phyloP scores from a whole-genome alignment of 2,113 vertebrate species.

The Aplodontia rufa region DNA sequence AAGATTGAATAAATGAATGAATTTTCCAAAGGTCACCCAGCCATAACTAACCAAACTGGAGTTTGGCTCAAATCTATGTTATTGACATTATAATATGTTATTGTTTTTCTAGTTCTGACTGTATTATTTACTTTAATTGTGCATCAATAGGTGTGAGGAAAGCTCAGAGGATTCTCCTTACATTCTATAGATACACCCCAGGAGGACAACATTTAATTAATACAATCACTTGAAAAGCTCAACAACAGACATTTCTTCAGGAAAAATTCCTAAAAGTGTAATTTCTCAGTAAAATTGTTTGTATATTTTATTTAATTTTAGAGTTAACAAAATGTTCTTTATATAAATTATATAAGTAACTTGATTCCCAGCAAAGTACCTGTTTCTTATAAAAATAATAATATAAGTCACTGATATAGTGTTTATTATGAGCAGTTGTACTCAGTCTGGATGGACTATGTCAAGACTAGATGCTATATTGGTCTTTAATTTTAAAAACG shows the following conservation, averaged over 20 bases:
- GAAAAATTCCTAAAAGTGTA: not conserved
- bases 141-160: not conserved
- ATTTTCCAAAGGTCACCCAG: not conserved
- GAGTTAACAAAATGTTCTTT: not conserved
- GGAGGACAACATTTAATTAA: constrained; percentile 1
- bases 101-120: not conserved
- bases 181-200: not conserved
- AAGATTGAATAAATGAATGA: not conserved
- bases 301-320: constrained; percentile 23
- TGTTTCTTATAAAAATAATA: too few relatives aligned
- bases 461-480: not conserved
- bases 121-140: not conserved
- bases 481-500: not conserved
- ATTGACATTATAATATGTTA: not conserved
- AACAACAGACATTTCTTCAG: not conserved
- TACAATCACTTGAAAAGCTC: not conserved
- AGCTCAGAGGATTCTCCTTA: constrained; percentile 7
- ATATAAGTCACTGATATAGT: not conserved
- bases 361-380: not conserved
- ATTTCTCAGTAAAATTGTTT: not conserved
- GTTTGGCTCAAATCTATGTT: not conserved
- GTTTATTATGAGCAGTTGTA: not conserved
- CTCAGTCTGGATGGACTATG: not conserved
- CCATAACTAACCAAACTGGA: not conserved
- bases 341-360: not conserved